Conservation (phyloP, 2,888 invertebrate species). For the Diogma glabrata region DNA sequence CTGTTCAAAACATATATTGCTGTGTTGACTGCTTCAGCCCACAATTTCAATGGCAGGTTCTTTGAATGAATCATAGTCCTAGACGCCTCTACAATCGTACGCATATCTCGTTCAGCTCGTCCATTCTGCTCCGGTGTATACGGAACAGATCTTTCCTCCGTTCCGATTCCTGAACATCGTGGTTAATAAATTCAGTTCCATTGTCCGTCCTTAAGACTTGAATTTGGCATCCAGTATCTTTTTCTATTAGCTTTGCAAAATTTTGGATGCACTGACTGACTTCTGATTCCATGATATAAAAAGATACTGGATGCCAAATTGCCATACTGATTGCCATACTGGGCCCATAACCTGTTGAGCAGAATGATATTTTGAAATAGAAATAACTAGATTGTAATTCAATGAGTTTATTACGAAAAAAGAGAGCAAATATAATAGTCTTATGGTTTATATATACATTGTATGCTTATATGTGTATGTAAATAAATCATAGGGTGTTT, state of each 20-base stretch:
- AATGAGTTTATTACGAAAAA: no score
- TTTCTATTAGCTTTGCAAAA: not conserved
- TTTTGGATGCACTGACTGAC: slow-evolving; percentile 14
- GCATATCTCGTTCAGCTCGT: not conserved
- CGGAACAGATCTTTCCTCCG: slow-evolving; percentile 11
- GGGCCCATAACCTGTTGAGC: no score
- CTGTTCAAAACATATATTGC: slow-evolving; percentile 26
- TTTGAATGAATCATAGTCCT: slow-evolving; percentile 17
- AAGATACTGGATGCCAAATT: no score
- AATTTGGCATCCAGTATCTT: slow-evolving; percentile 9
- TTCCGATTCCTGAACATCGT: slow-evolving; percentile 11
- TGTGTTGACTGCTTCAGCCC: slow-evolving; percentile 27
- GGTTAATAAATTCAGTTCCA: slow-evolving; percentile 12
- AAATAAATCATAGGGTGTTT: no score
- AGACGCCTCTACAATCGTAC: slow-evolving; percentile 6
- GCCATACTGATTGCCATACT: no score
- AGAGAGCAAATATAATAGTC: no score
- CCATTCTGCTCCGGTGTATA: slow-evolving; percentile 19
- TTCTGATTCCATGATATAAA: no score
- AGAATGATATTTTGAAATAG: no score
- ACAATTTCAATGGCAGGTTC: slow-evolving; percentile 17
- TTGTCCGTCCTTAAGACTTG: slow-evolving; percentile 6
- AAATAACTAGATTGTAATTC: no score
- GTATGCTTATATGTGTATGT: no score
- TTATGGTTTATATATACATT: no score